Percentiles rank a stretch among this genome's conserved stretches.
These are phyloP conservation scores for Drosophila kurseongensis DNA, from an alignment of 1,140 invertebrate genomes.

Conservation along the genomic window DNA sequence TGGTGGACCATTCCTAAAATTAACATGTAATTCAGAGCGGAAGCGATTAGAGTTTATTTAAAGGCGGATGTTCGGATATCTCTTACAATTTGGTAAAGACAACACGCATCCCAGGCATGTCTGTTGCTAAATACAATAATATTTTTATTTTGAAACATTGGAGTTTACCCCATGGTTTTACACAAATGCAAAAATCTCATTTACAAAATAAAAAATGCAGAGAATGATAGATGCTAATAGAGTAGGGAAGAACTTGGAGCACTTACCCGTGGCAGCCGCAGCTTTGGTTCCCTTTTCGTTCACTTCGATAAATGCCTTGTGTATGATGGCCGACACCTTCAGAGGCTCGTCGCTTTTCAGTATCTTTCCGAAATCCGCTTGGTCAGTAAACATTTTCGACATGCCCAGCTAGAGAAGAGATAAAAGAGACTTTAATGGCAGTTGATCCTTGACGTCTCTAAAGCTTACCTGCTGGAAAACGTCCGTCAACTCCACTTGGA, in stretches of 20 bases:
- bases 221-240: conserved; percentile 9
- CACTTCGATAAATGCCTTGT: conserved; percentile 87
- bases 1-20: conserved; percentile 29
- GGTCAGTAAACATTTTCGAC: conserved; percentile 86
- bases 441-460: neutral
- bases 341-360: conserved; percentile 85
- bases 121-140: neutral
- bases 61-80: neutral
- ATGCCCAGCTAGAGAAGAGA: conserved; percentile 86
- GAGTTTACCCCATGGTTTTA: too few species aligned
- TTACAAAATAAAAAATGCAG: too few species aligned
- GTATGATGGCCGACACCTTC: conserved; percentile 85
- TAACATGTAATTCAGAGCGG: neutral
- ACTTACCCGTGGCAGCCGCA: conserved; percentile 85
- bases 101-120: neutral
- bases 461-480: conserved; percentile 85
- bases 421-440: neutral
- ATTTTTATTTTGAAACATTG: too few species aligned
- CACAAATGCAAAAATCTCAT: too few species aligned
- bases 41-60: neutral
- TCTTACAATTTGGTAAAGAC: neutral
- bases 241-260: neutral
- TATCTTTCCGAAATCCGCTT: conserved; percentile 88
- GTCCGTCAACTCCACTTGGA: conserved; percentile 85
- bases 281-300: conserved; percentile 88